Base-by-base conservation (phyloP, 2,888 invertebrate genomes). In the Eretmocerus hayati region DNA sequence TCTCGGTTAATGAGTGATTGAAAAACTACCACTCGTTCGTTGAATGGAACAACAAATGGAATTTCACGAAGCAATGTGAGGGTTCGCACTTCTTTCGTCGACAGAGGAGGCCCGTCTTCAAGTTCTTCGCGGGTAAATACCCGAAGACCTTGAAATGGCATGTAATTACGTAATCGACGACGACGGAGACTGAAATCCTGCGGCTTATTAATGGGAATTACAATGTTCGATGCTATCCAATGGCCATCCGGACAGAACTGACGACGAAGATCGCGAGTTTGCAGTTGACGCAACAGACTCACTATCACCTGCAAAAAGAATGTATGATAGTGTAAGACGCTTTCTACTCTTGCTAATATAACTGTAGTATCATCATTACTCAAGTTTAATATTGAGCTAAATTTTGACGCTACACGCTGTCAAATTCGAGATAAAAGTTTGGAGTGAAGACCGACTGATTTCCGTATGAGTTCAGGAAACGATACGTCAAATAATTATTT, bases 1-100 rank as follows among this genome's bases (percentile, higher is more conserved):
- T 87, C 85, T 57, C 60, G 73, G 58, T 65, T 73, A 61, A 62
- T 80, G 46, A 90, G 73, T 32, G 85, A 84, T 66, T 90, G 87
- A 52, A 90, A 80, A 50, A 93, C 86, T 54, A 88, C 77, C 5
- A 96, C 90, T 53, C 97, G 78, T 50, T 92, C 88, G 58, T 86
- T 84, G 69, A 97, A 97, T 11, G 90, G 85, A 39, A 97, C 86
- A 13, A 94, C 85, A 73, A 97, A 99, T 0, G 97, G 97, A 53
- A 97, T 83, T 71, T 95, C 91, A 49, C 88, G 83, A 16, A 97
- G 74, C 52, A 97, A 84, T 0, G 91, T 90, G 37, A 93, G 77
- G 2, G 90, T 88, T 47, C 94, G 79, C 31, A 90, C 80, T 72
- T 95, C 94, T 55, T 86, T 87, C 5, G 88, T 88, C 0, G 92